phyloP scores from a whole-genome alignment of 1,140 invertebrate genomes.

The Drosophila busckii region DNA sequence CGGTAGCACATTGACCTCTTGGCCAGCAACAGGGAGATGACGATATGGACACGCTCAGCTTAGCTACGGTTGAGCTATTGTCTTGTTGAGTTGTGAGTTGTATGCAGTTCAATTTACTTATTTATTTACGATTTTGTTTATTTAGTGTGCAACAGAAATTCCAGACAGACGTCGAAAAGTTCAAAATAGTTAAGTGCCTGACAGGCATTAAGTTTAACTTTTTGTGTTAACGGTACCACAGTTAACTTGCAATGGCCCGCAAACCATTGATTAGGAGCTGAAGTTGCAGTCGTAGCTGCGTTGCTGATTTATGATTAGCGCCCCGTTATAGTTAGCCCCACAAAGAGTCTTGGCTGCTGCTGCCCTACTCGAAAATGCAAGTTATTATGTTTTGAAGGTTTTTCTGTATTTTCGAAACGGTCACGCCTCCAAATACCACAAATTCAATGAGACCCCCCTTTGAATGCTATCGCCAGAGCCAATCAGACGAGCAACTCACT shows the following conservation, averaged over 20 bases:
- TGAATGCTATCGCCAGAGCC: conserved; percentile 50
- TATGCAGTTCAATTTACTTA: conserved; percentile 61
- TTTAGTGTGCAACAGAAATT: conserved; percentile 59
- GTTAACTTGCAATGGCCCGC: no score
- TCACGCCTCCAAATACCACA: conserved; percentile 65
- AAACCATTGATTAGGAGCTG: conserved; percentile 58
- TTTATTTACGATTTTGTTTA: conserved; percentile 36
- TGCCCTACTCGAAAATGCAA: conserved; percentile 75
- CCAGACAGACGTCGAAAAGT: conserved; percentile 59
- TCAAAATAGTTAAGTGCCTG: conserved; percentile 71
- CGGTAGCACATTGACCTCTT: conserved; percentile 69
- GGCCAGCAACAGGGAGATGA: conserved; percentile 1
- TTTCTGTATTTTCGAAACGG: conserved; percentile 37
- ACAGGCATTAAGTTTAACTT: conserved; percentile 71
- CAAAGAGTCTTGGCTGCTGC: conserved; percentile 48
- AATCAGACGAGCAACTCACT: conserved; percentile 50
- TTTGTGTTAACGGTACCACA: no score
- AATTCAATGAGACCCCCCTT: conserved; percentile 64
- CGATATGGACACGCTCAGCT: conserved; percentile 4
- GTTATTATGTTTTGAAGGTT: conserved; percentile 71
- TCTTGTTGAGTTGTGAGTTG: conserved; percentile 21
- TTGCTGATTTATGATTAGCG: conserved; percentile 74
- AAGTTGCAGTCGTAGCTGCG: conserved; percentile 41
- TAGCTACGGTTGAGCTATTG: conserved; percentile 31
- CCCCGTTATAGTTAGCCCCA: conserved; percentile 41